Percentiles rank a stretch among this genome's conserved stretches.
phyloP scores from a whole-genome alignment of 2,797 vertebrate species.

The Pristis pectinata region DNA sequence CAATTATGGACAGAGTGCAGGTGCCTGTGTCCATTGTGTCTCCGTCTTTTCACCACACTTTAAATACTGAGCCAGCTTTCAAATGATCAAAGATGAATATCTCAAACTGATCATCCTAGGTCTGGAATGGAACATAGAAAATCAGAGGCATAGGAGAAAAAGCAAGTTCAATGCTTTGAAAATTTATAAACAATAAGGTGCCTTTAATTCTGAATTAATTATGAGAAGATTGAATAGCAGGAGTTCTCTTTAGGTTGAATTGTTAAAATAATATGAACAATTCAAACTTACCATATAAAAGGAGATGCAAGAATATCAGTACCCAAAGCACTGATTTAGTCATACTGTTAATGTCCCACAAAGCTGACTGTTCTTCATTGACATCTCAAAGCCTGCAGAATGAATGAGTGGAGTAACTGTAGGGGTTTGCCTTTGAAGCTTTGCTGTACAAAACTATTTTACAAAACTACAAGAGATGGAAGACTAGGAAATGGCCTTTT shows the following conservation, averaged over 20 bases:
- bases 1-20: no score
- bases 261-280: background rate
- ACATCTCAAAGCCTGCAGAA: slow-evolving; percentile 1
- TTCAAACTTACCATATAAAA: background rate
- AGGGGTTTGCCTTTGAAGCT: background rate
- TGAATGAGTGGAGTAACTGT: background rate
- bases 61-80: background rate
- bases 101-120: background rate
- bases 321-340: background rate
- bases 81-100: background rate
- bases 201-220: background rate
- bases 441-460: background rate
- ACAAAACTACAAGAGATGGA: background rate
- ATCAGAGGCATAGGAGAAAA: background rate
- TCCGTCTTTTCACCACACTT: no score
- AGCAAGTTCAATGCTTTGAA: background rate
- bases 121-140: background rate
- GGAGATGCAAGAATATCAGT: background rate
- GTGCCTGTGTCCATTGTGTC: no score
- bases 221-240: background rate
- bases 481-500: background rate
- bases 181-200: background rate
- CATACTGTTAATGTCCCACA: background rate
- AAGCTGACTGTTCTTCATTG: background rate
- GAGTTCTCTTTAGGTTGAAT: background rate